Evolutionary conservation across 2,888 invertebrate species (phyloP).

Genomic region (Cenopis cana): DNA sequence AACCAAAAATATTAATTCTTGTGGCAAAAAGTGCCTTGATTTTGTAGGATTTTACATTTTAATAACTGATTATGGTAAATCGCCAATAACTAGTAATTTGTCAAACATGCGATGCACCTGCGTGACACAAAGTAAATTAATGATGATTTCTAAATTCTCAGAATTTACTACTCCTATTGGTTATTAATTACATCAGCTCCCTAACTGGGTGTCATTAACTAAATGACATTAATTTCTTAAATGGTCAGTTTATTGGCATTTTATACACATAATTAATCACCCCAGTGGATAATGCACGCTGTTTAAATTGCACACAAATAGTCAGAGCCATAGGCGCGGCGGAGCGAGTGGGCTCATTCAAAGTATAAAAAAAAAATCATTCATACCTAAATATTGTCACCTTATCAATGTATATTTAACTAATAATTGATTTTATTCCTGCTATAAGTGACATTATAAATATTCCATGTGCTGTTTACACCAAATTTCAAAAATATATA

Average conservation of each 20-base stretch:
- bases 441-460: neutral
- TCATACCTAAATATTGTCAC: neutral
- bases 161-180: neutral
- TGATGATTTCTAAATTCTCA: neutral
- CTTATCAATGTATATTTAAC: neutral
- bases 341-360: constrained; percentile 18
- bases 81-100: neutral
- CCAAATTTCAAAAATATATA: no score
- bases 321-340: constrained; percentile 48
- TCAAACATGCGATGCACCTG: neutral
- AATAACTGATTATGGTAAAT: neutral
- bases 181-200: neutral
- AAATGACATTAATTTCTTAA: neutral
- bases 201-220: neutral
- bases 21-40: neutral
- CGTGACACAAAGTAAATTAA: neutral
- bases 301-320: constrained; percentile 77
- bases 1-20: neutral
- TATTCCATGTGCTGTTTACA: neutral
- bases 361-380: neutral
- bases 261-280: neutral
- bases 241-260: neutral
- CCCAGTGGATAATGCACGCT: constrained; percentile 11
- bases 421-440: neutral
- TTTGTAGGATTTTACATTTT: neutral